Conservation (phyloP, 2,797 vertebrate genomes). For the Taenioides sp. region DNA sequence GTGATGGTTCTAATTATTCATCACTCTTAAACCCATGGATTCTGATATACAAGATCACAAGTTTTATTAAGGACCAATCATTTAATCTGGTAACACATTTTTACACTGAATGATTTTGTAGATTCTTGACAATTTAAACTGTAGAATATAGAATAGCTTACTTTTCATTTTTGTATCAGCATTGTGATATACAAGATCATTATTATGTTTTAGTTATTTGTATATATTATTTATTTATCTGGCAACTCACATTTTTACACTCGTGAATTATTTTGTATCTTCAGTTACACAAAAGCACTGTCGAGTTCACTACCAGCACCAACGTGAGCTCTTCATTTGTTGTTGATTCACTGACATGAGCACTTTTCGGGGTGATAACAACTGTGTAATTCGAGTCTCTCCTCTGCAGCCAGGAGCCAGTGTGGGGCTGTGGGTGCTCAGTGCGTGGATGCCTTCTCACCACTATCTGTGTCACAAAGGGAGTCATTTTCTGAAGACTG, state of each 20-base stretch:
- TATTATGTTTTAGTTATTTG: too few species aligned
- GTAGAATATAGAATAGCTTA: too few species aligned
- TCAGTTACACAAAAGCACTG: neutral
- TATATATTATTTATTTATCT: too few species aligned
- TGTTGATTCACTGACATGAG: neutral
- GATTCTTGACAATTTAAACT: too few species aligned
- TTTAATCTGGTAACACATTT: neutral
- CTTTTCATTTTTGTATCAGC: too few species aligned
- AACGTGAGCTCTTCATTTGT: neutral
- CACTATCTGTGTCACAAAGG: slow-evolving; percentile 3
- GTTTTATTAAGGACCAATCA: too few species aligned
- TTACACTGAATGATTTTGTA: neutral
- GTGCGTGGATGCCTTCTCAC: slow-evolving; percentile 1
- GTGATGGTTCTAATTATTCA: neutral
- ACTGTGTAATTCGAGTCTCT: slow-evolving; percentile 1
- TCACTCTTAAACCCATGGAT: neutral
- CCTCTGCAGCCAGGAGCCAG: neutral
- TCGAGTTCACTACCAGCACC: neutral
- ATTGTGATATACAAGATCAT: too few species aligned
- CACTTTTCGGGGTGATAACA: neutral
- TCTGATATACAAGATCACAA: too few species aligned
- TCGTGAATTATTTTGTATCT: neutral
- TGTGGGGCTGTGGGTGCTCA: neutral
- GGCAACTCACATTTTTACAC: neutral
- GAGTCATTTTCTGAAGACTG: slow-evolving; percentile 5